These are phyloP conservation scores for Tipula lateralis DNA, from an alignment of 2,888 invertebrate genomes.

Conservation along the genomic window DNA sequence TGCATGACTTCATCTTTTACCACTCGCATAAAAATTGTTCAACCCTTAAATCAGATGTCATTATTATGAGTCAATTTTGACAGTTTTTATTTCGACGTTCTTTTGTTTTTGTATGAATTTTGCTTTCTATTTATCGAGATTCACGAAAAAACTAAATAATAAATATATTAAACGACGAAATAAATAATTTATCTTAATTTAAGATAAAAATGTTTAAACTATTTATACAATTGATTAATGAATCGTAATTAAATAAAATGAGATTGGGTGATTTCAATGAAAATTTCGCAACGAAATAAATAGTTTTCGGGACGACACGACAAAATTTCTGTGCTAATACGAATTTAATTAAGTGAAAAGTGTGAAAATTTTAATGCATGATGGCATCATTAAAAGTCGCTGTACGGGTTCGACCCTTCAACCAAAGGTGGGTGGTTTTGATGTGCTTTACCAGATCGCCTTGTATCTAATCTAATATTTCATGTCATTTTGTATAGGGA, in stretches of 20 bases:
- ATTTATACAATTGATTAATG: not conserved
- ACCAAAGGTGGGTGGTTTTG: slow-evolving; percentile 62
- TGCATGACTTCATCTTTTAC: not conserved
- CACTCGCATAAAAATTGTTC: not conserved
- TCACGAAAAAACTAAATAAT: not conserved
- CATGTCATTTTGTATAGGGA: slow-evolving; percentile 65
- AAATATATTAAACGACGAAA: not conserved
- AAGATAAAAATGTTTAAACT: not conserved
- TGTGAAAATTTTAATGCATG: not conserved
- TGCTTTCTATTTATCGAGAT: not conserved
- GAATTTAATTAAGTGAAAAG: not conserved
- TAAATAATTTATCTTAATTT: not conserved
- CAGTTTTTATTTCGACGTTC: not conserved
- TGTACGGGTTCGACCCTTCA: slow-evolving; percentile 84
- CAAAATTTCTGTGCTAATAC: not conserved
- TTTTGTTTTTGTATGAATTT: slow-evolving; percentile 11
- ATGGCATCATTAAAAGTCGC: slow-evolving; percentile 93
- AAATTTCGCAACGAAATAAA: not conserved
- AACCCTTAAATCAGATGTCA: slow-evolving; percentile 5
- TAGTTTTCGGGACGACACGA: not conserved
- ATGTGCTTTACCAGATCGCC: slow-evolving; percentile 36
- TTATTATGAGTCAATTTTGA: slow-evolving; percentile 19
- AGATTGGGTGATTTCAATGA: not conserved
- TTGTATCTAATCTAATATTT: too few relatives aligned
- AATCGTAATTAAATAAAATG: not conserved